phyloP scores from a whole-genome alignment of 2,797 vertebrate genomes.

The Cyclopterus lumpus region DNA sequence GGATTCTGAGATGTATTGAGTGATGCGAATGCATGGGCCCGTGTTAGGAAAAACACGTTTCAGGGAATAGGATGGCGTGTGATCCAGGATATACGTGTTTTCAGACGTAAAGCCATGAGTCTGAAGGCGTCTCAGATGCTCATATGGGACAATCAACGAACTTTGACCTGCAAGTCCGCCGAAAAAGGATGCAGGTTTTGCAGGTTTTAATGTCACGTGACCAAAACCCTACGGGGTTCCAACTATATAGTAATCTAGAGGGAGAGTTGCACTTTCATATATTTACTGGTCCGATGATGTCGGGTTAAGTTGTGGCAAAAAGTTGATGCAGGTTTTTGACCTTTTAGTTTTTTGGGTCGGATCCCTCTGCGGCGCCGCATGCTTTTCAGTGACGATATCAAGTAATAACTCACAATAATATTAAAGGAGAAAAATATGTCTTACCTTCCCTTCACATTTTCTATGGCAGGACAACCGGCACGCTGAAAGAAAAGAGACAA shows the following conservation, averaged over 20 bases:
- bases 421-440: slow-evolving; percentile 31
- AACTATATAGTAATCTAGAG: neutral
- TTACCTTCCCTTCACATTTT: slow-evolving; percentile 84
- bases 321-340: neutral
- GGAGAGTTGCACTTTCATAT: neutral
- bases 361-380: neutral
- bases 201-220: neutral
- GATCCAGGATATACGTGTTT: neutral
- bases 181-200: too few species aligned
- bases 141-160: neutral
- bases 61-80: neutral
- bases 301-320: neutral
- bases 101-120: neutral
- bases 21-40: neutral
- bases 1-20: neutral
- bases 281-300: neutral
- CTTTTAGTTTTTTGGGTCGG: neutral
- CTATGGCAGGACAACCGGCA: slow-evolving; percentile 76
- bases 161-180: neutral
- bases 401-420: neutral
- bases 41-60: neutral
- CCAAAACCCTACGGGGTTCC: neutral
- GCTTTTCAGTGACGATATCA: neutral
- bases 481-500: slow-evolving; percentile 61
- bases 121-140: neutral